phyloP scores from a whole-genome alignment of 2,113 vertebrate species.

The Panthera uncia region DNA sequence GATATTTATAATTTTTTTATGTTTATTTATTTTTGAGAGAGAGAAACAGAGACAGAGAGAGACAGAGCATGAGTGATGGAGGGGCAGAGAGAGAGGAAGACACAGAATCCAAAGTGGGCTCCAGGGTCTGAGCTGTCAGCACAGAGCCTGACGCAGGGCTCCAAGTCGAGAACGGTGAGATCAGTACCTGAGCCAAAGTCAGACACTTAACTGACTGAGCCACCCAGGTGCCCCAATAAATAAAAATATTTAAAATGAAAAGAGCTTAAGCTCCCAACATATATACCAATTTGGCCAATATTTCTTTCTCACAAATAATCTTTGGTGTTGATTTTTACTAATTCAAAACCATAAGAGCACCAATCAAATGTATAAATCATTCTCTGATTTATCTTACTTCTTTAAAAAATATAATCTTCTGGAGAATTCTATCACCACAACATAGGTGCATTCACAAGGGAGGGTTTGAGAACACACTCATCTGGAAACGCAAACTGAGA shows the following conservation, averaged over 20 bases:
- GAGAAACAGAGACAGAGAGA: no score
- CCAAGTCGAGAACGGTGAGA: no score
- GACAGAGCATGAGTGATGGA: no score
- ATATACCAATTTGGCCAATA: background rate
- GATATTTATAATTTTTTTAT: no score
- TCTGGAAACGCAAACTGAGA: background rate
- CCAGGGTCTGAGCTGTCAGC: no score
- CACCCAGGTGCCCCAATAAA: no score
- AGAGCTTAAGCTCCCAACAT: background rate
- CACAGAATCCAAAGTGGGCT: no score
- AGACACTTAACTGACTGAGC: no score
- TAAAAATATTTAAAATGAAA: background rate
- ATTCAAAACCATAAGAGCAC: background rate
- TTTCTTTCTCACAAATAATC: background rate
- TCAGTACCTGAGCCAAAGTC: no score
- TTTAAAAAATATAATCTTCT: background rate
- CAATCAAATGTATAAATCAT: background rate
- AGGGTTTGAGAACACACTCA: background rate
- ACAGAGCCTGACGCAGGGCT: no score
- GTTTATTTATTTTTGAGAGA: no score
- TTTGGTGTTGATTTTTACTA: background rate
- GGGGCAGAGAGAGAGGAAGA: no score
- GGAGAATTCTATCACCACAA: background rate
- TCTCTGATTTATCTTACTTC: background rate
- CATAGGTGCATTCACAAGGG: background rate